Percentiles rank a stretch among this genome's conserved stretches.
These are phyloP conservation scores for Microchrysa polita DNA, from an alignment of 2,888 invertebrate species.

Conservation along the genomic window DNA sequence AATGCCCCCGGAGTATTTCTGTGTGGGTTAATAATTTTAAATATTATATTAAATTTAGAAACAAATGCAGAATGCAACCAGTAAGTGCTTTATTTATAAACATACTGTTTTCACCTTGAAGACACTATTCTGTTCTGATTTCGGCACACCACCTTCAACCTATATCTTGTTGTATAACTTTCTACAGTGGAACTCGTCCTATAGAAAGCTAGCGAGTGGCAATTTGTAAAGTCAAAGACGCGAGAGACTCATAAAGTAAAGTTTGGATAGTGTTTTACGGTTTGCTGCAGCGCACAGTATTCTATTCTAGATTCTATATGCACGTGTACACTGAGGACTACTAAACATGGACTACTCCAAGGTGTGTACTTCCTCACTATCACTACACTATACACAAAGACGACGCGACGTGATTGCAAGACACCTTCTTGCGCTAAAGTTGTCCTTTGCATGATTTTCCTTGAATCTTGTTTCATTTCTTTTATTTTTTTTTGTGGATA, in stretches of 20 bases:
- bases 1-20: no score
- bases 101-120: neutral
- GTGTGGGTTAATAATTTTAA: no score
- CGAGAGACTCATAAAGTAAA: slow-evolving; percentile 37
- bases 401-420: slow-evolving; percentile 34
- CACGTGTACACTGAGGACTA: neutral
- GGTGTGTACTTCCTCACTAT: neutral
- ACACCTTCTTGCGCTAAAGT: no score
- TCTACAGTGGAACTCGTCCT: no score
- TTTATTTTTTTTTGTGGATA: no score
- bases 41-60: no score
- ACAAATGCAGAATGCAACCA: no score
- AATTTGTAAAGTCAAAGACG: slow-evolving; percentile 42
- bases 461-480: no score
- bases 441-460: no score
- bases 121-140: neutral
- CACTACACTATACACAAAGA: no score
- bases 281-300: slow-evolving; percentile 15
- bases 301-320: slow-evolving; percentile 12
- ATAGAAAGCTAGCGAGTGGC: slow-evolving; percentile 33
- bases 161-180: neutral
- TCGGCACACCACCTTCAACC: slow-evolving; percentile 2
- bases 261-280: slow-evolving; percentile 39
- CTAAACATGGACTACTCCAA: slow-evolving; percentile 21
- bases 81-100: no score